Conservation (phyloP, 2,888 invertebrate genomes). For the Endotricha flammealis region DNA sequence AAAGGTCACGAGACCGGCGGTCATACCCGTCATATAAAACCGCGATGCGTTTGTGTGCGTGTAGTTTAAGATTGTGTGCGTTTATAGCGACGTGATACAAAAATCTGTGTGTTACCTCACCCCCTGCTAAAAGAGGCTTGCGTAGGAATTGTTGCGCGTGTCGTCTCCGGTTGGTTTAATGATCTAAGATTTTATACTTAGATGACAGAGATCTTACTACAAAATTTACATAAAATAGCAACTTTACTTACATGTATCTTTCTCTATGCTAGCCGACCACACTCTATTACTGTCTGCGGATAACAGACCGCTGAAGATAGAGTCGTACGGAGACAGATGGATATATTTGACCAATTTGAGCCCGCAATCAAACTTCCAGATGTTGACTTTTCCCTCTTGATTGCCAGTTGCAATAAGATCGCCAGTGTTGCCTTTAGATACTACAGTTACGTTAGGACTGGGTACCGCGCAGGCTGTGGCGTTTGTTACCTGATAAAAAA, state of each 20-base stretch:
- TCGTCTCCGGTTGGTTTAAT: no score
- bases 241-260: conserved; percentile 70
- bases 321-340: conserved; percentile 66
- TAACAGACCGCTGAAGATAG: conserved; percentile 68
- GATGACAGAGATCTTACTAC: no score
- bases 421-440: conserved; percentile 80
- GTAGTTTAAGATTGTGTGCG: no score
- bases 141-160: no score
- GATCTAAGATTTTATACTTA: no score
- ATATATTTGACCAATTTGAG: conserved; percentile 83
- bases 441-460: conserved; percentile 72
- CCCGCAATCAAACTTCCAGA: conserved; percentile 91
- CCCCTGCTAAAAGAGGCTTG: no score
- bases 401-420: conserved; percentile 79
- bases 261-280: conserved; percentile 67
- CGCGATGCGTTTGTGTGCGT: no score
- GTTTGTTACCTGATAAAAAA: conserved; percentile 79
- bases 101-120: no score
- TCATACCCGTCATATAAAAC: no score
- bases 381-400: conserved; percentile 82
- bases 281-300: conserved; percentile 62
- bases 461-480: conserved; percentile 87
- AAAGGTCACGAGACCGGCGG: no score
- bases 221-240: conserved; percentile 1
- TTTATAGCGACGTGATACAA: no score